These are phyloP conservation scores for Strix aluco DNA, from an alignment of 2,113 vertebrate genomes.

Conservation along the genomic window DNA sequence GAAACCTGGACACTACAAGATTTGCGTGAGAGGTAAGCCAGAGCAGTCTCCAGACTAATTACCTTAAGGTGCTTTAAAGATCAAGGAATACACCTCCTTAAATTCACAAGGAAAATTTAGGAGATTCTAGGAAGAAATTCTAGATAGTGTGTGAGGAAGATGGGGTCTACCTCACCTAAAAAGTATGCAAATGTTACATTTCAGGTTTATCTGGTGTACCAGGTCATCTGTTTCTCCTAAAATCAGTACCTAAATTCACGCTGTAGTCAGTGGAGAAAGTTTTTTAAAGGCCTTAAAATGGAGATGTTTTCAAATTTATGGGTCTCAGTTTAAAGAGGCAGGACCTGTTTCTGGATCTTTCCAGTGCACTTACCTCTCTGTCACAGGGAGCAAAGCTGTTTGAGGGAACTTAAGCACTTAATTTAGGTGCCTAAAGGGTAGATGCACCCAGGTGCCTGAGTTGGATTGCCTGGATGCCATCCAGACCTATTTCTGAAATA, in stretches of 20 bases:
- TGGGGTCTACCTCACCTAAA: neutral
- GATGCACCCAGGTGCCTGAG: neutral
- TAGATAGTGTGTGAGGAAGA: neutral
- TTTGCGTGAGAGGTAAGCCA: neutral
- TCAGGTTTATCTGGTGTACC: neutral
- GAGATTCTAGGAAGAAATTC: neutral
- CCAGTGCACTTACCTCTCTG: neutral
- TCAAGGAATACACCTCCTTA: neutral
- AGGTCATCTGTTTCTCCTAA: neutral
- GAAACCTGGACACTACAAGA: neutral
- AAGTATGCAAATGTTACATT: neutral
- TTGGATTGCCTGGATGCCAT: neutral
- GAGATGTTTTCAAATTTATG: neutral
- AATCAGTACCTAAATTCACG: neutral
- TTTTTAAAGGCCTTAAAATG: neutral
- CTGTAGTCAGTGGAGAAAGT: neutral
- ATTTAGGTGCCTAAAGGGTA: neutral
- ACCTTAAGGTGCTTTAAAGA: neutral
- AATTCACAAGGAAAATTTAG: neutral
- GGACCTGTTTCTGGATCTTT: neutral
- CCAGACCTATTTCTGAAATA: constrained; percentile 24
- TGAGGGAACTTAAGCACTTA: neutral
- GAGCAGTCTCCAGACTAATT: neutral
- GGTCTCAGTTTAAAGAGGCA: neutral
- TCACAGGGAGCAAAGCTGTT: neutral